Percentiles rank a stretch among this genome's conserved stretches.
phyloP scores from a whole-genome alignment of 2,888 invertebrate species.

The Troides helena region DNA sequence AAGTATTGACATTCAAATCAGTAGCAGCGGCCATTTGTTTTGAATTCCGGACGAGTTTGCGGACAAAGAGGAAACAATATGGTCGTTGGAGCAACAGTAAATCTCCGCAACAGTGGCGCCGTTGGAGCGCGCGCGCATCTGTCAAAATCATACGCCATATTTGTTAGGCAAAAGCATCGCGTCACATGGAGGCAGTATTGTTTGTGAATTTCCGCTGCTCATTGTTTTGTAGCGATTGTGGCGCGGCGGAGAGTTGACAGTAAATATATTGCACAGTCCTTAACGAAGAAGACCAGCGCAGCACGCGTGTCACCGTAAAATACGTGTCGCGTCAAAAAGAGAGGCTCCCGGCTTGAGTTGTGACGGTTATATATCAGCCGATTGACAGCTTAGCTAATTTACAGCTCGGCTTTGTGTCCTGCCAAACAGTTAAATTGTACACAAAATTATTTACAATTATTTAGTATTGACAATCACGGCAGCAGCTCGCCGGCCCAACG shows the following conservation, averaged over 20 bases:
- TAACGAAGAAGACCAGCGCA: neutral
- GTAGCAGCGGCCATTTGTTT: slow-evolving; percentile 74
- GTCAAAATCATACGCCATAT: slow-evolving; percentile 68
- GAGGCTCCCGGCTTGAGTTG: slow-evolving; percentile 28
- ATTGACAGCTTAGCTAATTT: slow-evolving; percentile 31
- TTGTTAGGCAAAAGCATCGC: slow-evolving; percentile 51
- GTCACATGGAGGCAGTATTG: slow-evolving; percentile 19
- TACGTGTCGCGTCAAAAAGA: slow-evolving; percentile 2
- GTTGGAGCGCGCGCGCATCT: slow-evolving; percentile 63
- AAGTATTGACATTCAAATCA: slow-evolving; percentile 77
- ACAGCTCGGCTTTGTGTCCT: slow-evolving; percentile 30
- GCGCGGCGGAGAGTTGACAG: slow-evolving; percentile 17
- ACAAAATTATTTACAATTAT: slow-evolving; percentile 27
- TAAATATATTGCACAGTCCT: slow-evolving; percentile 22
- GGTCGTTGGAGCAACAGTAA: slow-evolving; percentile 76
- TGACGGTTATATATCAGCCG: slow-evolving; percentile 12
- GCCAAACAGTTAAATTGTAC: slow-evolving; percentile 27
- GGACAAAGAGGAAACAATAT: slow-evolving; percentile 68
- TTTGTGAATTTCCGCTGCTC: slow-evolving; percentile 19
- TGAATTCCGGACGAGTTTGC: slow-evolving; percentile 65
- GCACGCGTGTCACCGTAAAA: neutral
- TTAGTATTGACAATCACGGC: no score
- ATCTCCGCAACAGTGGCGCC: slow-evolving; percentile 74
- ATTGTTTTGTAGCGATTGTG: slow-evolving; percentile 26
- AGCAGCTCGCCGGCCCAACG: no score